Evolutionary conservation across 2,113 vertebrate species (phyloP).

Genomic region (Narcine bancroftii): DNA sequence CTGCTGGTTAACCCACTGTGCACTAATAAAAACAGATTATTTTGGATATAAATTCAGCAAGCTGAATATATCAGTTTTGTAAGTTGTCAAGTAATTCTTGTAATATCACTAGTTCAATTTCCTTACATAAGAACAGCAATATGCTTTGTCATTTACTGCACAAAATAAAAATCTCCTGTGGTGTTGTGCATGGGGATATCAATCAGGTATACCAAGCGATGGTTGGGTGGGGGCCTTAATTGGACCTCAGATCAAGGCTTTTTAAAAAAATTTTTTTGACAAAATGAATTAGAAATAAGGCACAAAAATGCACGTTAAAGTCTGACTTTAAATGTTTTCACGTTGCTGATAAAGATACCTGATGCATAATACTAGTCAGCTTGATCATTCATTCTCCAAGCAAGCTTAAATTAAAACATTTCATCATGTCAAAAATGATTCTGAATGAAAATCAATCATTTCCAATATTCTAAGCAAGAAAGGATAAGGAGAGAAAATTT

Average conservation of each 20-base stretch:
- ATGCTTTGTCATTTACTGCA: neutral
- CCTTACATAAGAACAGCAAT: neutral
- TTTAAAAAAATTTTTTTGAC: neutral
- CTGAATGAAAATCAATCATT: neutral
- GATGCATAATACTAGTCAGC: neutral
- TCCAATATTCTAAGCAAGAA: neutral
- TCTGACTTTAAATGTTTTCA: neutral
- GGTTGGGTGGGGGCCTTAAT: too few relatives aligned
- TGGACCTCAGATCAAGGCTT: too few relatives aligned
- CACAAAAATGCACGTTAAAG: neutral
- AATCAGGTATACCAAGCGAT: too few relatives aligned
- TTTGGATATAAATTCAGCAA: too few relatives aligned
- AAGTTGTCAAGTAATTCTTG: neutral
- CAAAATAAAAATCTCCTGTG: neutral
- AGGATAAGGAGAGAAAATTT: neutral
- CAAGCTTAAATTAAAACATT: neutral
- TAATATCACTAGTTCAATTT: neutral
- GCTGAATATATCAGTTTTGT: neutral
- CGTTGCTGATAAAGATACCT: neutral
- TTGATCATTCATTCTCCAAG: constrained; percentile 24
- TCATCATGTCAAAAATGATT: constrained; percentile 1
- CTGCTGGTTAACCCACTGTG: too few relatives aligned
- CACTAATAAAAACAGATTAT: too few relatives aligned
- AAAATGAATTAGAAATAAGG: neutral
- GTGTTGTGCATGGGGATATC: neutral